Conservation (phyloP, 2,113 vertebrate species). For the Pelmatolapia mariae region DNA sequence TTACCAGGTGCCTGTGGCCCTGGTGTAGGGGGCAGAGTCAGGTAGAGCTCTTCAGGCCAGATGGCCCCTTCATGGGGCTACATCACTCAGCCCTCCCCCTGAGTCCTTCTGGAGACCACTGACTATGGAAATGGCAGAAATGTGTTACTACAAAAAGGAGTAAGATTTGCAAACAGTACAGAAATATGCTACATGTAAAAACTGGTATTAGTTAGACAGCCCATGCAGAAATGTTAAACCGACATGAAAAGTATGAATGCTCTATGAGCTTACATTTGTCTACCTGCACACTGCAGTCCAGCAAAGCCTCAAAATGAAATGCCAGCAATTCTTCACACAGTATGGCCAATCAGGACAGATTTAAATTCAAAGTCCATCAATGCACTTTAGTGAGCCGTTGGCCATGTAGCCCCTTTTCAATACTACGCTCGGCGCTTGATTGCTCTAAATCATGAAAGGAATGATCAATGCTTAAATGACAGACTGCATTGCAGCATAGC, state of each 20-base stretch:
- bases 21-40: slow-evolving; percentile 13
- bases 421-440: slow-evolving; percentile 17
- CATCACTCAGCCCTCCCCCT: slow-evolving; percentile 23
- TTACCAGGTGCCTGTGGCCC: slow-evolving; percentile 41
- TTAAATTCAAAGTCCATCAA: slow-evolving; percentile 3
- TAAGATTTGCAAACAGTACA: neutral
- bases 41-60: slow-evolving; percentile 47
- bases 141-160: neutral
- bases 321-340: neutral
- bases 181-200: neutral
- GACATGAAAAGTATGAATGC: neutral
- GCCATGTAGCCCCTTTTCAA: neutral
- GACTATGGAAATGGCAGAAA: neutral
- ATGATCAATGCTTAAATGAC: slow-evolving; percentile 42
- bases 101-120: slow-evolving; percentile 30
- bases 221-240: neutral
- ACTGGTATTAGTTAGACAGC: neutral
- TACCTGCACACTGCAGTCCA: neutral
- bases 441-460: slow-evolving; percentile 54
- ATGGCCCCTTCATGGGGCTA: slow-evolving; percentile 45
- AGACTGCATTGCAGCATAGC: neutral
- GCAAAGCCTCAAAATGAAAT: neutral
- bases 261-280: neutral
- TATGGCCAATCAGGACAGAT: slow-evolving; percentile 11
- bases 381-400: neutral